phyloP scores from a whole-genome alignment of 2,797 vertebrate species.

The Hyperoplus lanceolatus region DNA sequence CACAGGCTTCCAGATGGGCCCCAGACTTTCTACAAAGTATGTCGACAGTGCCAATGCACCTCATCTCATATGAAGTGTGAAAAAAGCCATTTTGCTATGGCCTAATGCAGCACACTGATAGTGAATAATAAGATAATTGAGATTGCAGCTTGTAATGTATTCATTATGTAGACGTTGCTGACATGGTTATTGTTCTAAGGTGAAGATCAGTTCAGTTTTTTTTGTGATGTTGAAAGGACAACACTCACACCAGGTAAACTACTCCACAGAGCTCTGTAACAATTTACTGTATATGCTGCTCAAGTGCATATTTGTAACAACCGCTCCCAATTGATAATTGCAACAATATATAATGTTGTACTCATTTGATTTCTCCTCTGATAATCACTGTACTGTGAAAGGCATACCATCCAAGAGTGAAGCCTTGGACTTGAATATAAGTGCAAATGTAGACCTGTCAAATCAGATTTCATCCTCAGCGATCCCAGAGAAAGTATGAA shows the following conservation, averaged over 20 bases:
- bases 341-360: constrained; percentile 29
- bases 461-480: constrained; percentile 55
- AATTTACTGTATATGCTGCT: constrained; percentile 25
- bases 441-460: constrained; percentile 16
- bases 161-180: constrained; percentile 29
- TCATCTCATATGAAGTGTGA: constrained; percentile 39
- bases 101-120: not conserved
- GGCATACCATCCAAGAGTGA: constrained; percentile 8
- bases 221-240: constrained; percentile 25
- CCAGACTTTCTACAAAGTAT: constrained; percentile 39
- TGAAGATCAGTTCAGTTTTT: constrained; percentile 17
- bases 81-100: constrained; percentile 26
- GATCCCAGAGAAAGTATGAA: constrained; percentile 44
- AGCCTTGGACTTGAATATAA: constrained; percentile 32
- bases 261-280: constrained; percentile 33
- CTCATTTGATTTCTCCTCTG: constrained; percentile 27
- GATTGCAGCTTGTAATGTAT: constrained; percentile 25
- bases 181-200: constrained; percentile 13
- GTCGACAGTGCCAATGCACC: constrained; percentile 1
- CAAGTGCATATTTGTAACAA: constrained; percentile 23
- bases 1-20: constrained; percentile 51
- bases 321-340: constrained; percentile 8
- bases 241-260: constrained; percentile 30
- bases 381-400: not conserved
- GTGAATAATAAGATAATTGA: constrained; percentile 17